These are phyloP conservation scores for Nycticebus coucang DNA, from an alignment of 2,113 vertebrate species.

Conservation along the genomic window DNA sequence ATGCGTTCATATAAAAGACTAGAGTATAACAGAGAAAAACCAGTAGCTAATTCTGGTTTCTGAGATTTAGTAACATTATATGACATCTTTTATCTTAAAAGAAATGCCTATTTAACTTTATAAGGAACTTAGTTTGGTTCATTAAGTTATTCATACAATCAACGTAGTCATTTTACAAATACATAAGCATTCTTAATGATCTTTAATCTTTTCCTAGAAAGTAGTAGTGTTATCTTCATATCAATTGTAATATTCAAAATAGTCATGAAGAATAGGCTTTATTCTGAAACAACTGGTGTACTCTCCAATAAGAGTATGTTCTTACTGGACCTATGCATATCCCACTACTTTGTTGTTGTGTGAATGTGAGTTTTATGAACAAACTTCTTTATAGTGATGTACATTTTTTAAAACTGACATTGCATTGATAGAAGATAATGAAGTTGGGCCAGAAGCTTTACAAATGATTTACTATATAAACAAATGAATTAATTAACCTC, in stretches of 20 bases:
- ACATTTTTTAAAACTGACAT: constrained; percentile 3
- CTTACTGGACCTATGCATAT: neutral
- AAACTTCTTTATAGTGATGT: neutral
- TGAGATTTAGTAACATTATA: neutral
- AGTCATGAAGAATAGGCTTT: neutral
- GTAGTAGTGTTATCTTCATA: neutral
- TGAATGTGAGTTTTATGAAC: constrained; percentile 25
- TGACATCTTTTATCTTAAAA: neutral
- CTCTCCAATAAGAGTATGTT: neutral
- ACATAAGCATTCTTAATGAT: neutral
- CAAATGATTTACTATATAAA: neutral
- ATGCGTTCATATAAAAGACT: neutral
- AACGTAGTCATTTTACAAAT: neutral
- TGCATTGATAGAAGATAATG: neutral
- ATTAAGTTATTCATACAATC: neutral
- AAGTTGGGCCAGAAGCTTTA: neutral
- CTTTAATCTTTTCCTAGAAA: neutral
- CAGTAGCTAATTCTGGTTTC: constrained; percentile 8
- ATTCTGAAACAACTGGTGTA: neutral
- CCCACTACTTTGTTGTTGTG: neutral
- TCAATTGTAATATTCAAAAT: neutral
- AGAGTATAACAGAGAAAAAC: neutral
- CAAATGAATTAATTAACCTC: neutral
- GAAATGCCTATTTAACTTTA: neutral
- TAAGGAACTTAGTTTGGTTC: neutral